Evolutionary conservation across 1,140 invertebrate genomes (phyloP).

Genomic region (Nephotettix cincticeps): DNA sequence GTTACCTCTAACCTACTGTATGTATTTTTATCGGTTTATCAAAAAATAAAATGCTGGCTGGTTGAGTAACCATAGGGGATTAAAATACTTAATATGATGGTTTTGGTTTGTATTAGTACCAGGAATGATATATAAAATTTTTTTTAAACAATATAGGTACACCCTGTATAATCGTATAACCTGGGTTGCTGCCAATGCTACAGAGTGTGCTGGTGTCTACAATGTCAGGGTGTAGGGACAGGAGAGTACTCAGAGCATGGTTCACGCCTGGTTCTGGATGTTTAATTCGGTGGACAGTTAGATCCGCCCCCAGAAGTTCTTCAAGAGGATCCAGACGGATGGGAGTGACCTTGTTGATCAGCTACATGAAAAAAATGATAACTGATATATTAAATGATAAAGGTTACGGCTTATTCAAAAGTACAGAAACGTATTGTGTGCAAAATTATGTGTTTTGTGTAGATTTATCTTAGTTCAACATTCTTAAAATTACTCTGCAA

Average conservation of each 20-base stretch:
- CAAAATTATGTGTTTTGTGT: too few relatives aligned
- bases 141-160: neutral
- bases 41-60: neutral
- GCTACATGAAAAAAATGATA: slow-evolving; percentile 47
- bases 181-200: slow-evolving; percentile 59
- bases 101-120: neutral
- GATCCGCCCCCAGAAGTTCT: slow-evolving; percentile 83
- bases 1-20: neutral
- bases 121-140: neutral
- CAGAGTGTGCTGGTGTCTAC: slow-evolving; percentile 48
- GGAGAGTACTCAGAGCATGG: slow-evolving; percentile 58
- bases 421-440: too few relatives aligned
- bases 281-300: slow-evolving; percentile 77
- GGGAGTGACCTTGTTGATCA: slow-evolving; percentile 74
- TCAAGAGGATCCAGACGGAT: slow-evolving; percentile 82
- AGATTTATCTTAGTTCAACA: too few relatives aligned
- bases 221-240: slow-evolving; percentile 43
- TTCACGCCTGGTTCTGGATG: slow-evolving; percentile 57
- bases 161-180: too few relatives aligned
- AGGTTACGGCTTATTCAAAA: too few relatives aligned
- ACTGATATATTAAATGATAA: too few relatives aligned
- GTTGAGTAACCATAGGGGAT: neutral
- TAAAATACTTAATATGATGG: neutral
- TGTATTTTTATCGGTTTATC: neutral
- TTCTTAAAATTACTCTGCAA: too few relatives aligned